Evolutionary conservation across 2,888 invertebrate species (phyloP).

Genomic region (Cerastis rubricosa): DNA sequence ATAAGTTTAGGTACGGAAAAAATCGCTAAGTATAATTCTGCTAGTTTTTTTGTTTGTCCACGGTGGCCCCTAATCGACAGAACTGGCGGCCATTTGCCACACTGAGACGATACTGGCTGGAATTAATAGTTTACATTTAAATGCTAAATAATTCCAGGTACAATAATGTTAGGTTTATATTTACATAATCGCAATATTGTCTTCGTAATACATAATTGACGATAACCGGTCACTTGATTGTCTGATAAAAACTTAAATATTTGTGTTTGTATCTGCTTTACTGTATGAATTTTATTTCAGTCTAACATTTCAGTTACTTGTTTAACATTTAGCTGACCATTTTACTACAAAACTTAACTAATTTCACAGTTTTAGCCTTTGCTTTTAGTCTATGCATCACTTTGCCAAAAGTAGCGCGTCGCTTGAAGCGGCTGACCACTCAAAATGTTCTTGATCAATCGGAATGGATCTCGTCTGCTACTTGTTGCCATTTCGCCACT

Average conservation of each 20-base stretch:
- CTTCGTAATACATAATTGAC: neutral
- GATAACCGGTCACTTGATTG: neutral
- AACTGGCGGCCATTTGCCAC: neutral
- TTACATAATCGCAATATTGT: constrained; percentile 3
- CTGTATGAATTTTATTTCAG: constrained; percentile 4
- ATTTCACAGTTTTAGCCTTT: constrained; percentile 26
- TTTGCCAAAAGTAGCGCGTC: neutral
- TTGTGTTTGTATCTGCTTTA: neutral
- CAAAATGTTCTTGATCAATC: constrained; percentile 70
- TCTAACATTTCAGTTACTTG: neutral
- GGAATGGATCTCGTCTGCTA: constrained; percentile 88
- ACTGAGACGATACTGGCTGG: neutral
- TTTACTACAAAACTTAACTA: constrained; percentile 11
- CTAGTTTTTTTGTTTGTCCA: neutral
- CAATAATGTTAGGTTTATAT: neutral
- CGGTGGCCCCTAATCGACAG: neutral
- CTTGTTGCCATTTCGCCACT: constrained; percentile 93
- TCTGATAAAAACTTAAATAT: constrained; percentile 6
- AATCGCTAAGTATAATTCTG: neutral
- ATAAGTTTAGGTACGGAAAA: neutral
- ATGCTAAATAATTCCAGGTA: constrained; percentile 12
- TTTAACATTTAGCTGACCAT: neutral
- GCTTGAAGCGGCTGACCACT: constrained; percentile 33
- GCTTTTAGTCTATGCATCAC: neutral
- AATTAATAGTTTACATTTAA: constrained; percentile 1